These are phyloP conservation scores for Coregonus clupeaformis DNA, from an alignment of 2,113 vertebrate species.

Conservation along the genomic window DNA sequence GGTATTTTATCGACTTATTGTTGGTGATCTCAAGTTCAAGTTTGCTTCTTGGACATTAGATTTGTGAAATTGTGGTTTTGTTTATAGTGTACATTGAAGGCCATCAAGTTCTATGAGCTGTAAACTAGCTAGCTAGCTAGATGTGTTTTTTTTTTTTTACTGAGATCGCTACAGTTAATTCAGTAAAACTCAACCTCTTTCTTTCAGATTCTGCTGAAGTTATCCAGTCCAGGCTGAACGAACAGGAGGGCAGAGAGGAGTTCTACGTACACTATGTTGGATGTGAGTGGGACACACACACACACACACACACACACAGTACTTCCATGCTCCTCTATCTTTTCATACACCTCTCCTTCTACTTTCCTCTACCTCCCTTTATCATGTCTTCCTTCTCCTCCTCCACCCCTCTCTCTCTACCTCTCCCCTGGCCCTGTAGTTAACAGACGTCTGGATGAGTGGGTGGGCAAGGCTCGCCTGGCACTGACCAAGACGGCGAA, in stretches of 20 bases:
- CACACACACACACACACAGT: background rate
- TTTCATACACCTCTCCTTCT: too few species aligned
- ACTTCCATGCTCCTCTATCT: background rate
- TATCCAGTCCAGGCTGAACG: slow-evolving; percentile 90
- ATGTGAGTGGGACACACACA: slow-evolving; percentile 77
- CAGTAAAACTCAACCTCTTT: background rate
- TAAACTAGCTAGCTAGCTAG: background rate
- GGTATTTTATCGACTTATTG: too few species aligned
- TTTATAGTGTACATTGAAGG: too few species aligned
- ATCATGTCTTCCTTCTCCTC: background rate
- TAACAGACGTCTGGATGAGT: slow-evolving; percentile 89
- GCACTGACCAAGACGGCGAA: slow-evolving; percentile 91
- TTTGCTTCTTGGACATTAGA: too few species aligned
- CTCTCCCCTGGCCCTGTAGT: slow-evolving; percentile 65
- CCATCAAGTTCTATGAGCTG: background rate
- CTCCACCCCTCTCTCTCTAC: background rate
- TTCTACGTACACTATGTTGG: slow-evolving; percentile 96
- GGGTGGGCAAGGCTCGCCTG: slow-evolving; percentile 89
- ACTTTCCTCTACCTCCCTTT: background rate
- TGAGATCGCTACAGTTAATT: background rate
- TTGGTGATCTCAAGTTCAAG: too few species aligned
- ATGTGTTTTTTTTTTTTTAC: background rate
- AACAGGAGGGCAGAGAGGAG: slow-evolving; percentile 90
- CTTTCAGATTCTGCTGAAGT: slow-evolving; percentile 88
- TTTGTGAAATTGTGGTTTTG: too few species aligned